phyloP scores from a whole-genome alignment of 2,113 vertebrate genomes.

The Isichthys henryi region DNA sequence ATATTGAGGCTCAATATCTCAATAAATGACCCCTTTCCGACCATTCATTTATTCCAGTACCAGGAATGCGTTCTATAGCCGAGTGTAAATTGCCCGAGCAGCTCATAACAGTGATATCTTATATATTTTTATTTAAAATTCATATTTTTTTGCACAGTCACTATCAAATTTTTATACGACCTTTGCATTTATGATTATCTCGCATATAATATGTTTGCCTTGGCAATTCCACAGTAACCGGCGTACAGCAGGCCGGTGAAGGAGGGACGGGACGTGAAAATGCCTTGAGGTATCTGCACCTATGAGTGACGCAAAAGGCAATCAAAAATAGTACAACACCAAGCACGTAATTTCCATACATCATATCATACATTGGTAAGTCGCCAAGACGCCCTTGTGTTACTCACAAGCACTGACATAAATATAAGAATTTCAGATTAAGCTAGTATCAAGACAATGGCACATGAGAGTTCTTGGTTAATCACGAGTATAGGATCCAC shows the following conservation, averaged over 20 bases:
- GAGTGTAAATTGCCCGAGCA: background rate
- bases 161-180: background rate
- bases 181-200: background rate
- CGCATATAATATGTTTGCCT: background rate
- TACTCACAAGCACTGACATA: background rate
- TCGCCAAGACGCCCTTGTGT: background rate
- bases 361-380: background rate
- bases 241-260: background rate
- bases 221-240: background rate
- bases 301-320: conserved; percentile 1
- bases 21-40: background rate
- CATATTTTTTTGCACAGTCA: background rate
- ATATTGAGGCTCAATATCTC: background rate
- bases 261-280: background rate
- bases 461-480: background rate
- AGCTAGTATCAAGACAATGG: background rate
- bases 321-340: background rate
- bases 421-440: background rate
- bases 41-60: background rate
- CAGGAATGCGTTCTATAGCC: background rate
- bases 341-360: background rate
- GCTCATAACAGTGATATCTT: background rate
- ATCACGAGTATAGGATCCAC: background rate
- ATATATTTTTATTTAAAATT: background rate
- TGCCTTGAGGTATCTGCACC: background rate